Evolutionary conservation across 2,113 vertebrate genomes (phyloP).

Genomic region (Elgaria multicarinata): DNA sequence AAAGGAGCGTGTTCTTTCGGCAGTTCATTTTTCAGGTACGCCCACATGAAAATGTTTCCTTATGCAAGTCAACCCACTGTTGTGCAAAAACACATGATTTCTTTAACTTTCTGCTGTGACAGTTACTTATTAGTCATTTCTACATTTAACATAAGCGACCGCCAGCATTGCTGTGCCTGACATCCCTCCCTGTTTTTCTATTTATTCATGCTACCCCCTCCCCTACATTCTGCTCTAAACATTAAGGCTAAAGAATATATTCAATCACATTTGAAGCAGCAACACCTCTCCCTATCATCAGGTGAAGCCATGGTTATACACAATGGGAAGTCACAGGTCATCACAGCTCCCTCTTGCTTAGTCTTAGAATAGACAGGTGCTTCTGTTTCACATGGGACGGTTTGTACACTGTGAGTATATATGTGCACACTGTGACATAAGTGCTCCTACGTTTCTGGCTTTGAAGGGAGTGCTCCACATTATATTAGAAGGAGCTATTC

Average conservation of each 20-base stretch:
- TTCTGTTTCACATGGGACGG: neutral
- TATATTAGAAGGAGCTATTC: constrained; percentile 46
- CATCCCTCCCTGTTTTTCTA: neutral
- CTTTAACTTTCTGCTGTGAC: constrained; percentile 37
- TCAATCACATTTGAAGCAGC: neutral
- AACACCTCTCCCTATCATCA: neutral
- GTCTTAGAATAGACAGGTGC: neutral
- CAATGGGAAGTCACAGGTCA: neutral
- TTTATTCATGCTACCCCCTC: neutral
- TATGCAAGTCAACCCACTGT: neutral
- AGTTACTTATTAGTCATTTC: constrained; percentile 43
- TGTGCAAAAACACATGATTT: neutral
- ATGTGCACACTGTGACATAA: neutral
- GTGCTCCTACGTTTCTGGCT: neutral
- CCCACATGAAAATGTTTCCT: neutral
- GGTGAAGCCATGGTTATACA: neutral
- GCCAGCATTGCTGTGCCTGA: neutral
- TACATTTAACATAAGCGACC: constrained; percentile 17
- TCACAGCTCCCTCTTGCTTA: neutral
- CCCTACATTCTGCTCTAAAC: neutral
- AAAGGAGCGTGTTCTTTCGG: neutral
- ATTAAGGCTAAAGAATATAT: neutral
- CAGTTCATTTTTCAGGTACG: neutral
- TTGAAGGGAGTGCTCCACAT: constrained; percentile 19
- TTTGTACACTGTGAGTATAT: neutral